Conservation (phyloP, 2,113 vertebrate genomes). For the Tautogolabrus adspersus region DNA sequence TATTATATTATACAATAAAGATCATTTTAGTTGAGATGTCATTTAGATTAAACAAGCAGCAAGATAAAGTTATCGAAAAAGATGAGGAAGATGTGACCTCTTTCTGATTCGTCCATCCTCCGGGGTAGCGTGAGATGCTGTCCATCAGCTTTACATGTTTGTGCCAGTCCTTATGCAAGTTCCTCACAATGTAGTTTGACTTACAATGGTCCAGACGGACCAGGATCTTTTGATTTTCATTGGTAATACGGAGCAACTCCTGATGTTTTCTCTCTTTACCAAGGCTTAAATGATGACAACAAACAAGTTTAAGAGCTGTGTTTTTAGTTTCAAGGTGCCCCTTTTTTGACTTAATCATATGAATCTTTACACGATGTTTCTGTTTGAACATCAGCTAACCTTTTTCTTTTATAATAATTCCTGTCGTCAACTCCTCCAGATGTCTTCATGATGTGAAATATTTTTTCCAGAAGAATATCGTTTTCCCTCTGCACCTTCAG, state of each 20-base stretch:
- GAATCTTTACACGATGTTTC: too few relatives aligned
- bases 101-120: slow-evolving; percentile 23
- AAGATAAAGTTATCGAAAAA: background rate
- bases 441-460: slow-evolving; percentile 80
- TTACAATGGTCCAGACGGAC: slow-evolving; percentile 75
- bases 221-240: slow-evolving; percentile 77
- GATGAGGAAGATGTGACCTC: slow-evolving; percentile 60
- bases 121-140: slow-evolving; percentile 69
- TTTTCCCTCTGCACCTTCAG: slow-evolving; percentile 81
- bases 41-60: background rate
- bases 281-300: slow-evolving; percentile 66
- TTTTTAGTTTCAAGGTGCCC: too few relatives aligned
- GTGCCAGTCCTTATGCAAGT: slow-evolving; percentile 82
- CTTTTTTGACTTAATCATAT: too few relatives aligned
- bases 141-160: slow-evolving; percentile 72
- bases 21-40: background rate
- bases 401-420: slow-evolving; percentile 77
- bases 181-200: slow-evolving; percentile 68
- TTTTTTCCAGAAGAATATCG: slow-evolving; percentile 79
- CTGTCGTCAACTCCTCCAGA: slow-evolving; percentile 71
- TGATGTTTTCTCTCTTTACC: slow-evolving; percentile 71
- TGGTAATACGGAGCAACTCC: slow-evolving; percentile 73
- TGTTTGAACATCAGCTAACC: slow-evolving; percentile 65
- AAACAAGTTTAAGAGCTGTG: background rate
- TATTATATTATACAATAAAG: background rate